Base-by-base conservation (phyloP, 1,140 invertebrate genomes). In the Uloborus diversus region DNA sequence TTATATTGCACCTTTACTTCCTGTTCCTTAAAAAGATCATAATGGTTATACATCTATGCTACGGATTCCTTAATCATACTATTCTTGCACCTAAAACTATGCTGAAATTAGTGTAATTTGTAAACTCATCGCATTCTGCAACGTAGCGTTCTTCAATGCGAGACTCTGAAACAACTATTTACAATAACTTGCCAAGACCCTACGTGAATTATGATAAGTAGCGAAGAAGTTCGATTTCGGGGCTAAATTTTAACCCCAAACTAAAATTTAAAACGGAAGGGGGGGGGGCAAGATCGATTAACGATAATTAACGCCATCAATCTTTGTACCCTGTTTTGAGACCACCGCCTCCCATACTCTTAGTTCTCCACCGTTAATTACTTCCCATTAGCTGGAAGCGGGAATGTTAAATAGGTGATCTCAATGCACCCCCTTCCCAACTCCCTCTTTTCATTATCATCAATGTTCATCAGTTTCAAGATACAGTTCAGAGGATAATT, bases 291-390 rank as follows among this genome's bases (percentile, higher is more conserved):
- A 69, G 69, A 71, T 71, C 69, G 69, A 71, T 71, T 71, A 71
- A 71, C 56, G 69, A 71, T 71, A 71, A 71, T 71, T 71, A 71
- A 71, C 69, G 69, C 35, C 69, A 71, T 71, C 69, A 71, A 71
- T 71, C 69, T 71, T 71, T 71, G 69, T 71, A 59, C 32, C 56
- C 51, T 71, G 69, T 71, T 71, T 71, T 59, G 53, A 71, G 69
- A 71, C 32, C 69, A 23, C 25, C 56, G 14, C 53, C 69, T 35
- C 56, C 23, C 25, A 13, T 28, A 32, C 33, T n/a, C 30, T 30
- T 23, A 28, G 25, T 17, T 51, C 68, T 42, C 14, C 14, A 35
- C 14, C 69, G 69, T 71, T 71, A 71, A 71, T 71, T 71, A 71
- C 69, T 71, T 42, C 69, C 69, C 69, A 71, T 71, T 71, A 71